Percentiles rank a stretch among this genome's conserved stretches.
These are phyloP conservation scores for Hipposideros armiger DNA, from an alignment of 2,113 vertebrate species.

Conservation along the genomic window DNA sequence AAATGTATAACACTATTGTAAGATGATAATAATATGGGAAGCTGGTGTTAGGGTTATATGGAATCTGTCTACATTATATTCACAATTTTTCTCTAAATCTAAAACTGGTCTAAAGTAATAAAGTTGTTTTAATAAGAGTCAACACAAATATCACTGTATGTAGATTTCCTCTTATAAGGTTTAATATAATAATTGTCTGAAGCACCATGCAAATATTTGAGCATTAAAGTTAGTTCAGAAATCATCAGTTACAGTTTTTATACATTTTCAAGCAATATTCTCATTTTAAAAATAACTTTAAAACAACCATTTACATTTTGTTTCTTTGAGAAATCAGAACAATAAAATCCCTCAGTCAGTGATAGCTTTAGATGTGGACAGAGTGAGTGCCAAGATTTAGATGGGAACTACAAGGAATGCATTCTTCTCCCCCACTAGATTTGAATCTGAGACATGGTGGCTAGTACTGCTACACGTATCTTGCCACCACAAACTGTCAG, in stretches of 20 bases:
- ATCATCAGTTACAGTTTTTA: not conserved
- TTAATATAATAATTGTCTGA: not conserved
- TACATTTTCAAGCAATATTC: not conserved
- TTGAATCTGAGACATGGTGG: not conserved
- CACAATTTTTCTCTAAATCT: not conserved
- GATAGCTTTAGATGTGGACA: not conserved
- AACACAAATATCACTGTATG: not conserved
- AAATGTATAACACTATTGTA: not conserved
- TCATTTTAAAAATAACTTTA: not conserved
- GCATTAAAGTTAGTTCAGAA: not conserved
- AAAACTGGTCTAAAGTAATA: not conserved
- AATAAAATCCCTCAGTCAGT: not conserved
- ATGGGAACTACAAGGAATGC: not conserved
- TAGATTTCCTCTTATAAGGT: not conserved
- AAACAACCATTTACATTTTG: not conserved
- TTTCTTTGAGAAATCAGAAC: not conserved
- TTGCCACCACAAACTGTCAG: not conserved
- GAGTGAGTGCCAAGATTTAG: not conserved
- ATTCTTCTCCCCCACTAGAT: not conserved
- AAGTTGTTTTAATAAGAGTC: not conserved
- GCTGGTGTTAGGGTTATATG: not conserved
- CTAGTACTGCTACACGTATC: too few relatives aligned
- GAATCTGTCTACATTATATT: not conserved
- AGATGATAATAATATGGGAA: not conserved
- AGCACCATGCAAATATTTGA: slow-evolving; percentile 6